Percentiles rank a stretch among this genome's conserved stretches.
phyloP scores from a whole-genome alignment of 2,797 vertebrate genomes.

The Phoebastria nigripes region DNA sequence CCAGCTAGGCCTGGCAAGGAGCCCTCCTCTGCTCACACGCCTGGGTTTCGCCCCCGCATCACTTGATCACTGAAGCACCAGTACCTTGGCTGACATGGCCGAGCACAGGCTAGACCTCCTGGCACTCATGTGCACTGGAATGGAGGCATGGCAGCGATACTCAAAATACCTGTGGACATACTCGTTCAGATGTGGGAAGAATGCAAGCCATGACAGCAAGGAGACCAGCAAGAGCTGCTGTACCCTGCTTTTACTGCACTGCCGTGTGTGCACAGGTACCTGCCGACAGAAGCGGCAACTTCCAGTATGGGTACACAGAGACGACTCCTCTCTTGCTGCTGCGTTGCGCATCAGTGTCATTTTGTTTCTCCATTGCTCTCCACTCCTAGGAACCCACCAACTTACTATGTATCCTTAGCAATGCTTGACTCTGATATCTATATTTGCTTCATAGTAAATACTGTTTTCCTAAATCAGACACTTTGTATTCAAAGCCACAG shows the following conservation, averaged over 20 bases:
- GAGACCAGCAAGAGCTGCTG: background rate
- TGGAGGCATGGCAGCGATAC: accelerated
- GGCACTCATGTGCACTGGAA: background rate
- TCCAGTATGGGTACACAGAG: background rate
- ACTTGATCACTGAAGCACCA: background rate
- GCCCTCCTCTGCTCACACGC: background rate
- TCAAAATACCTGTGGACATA: background rate
- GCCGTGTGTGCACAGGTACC: no score
- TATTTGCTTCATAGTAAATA: background rate
- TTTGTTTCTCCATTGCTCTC: background rate
- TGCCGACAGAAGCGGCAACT: accelerated
- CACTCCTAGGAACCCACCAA: background rate
- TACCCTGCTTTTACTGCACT: background rate
- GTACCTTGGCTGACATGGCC: background rate
- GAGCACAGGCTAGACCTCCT: background rate
- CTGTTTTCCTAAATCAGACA: background rate
- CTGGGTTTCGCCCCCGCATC: background rate
- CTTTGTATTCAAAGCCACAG: background rate
- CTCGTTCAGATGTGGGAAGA: accelerated
- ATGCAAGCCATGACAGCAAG: background rate
- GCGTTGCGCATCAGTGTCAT: no score
- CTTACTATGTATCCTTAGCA: background rate
- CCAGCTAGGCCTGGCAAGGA: background rate
- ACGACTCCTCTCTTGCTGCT: background rate
- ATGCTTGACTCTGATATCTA: accelerated